Evolutionary conservation across 2,113 vertebrate genomes (phyloP).

Genomic region (Gasterosteus nipponicus): DNA sequence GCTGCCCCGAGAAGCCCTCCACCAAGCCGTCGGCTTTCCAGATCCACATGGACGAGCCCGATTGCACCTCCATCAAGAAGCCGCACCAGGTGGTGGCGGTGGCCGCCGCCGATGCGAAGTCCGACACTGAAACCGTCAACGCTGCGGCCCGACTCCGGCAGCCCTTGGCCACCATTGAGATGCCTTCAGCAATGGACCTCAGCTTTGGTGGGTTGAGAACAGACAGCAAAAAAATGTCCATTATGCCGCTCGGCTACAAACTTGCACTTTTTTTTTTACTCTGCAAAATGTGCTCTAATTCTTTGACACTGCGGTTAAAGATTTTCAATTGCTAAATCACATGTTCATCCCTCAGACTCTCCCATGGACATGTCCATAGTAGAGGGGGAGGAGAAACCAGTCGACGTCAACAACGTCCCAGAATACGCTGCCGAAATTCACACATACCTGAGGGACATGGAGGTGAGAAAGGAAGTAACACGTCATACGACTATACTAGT

Average conservation of each 20-base stretch:
- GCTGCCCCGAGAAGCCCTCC: constrained; percentile 74
- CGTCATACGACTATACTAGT: no score
- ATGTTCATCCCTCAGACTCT: constrained; percentile 81
- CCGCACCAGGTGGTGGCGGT: background rate
- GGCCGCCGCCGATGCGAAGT: constrained; percentile 46
- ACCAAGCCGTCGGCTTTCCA: constrained; percentile 72
- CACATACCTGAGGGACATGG: constrained; percentile 90
- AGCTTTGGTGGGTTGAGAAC: constrained; percentile 84
- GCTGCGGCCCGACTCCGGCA: constrained; percentile 81
- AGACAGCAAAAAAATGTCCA: background rate
- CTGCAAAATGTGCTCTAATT: no score
- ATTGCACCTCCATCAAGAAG: constrained; percentile 74
- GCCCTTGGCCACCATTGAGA: constrained; percentile 85
- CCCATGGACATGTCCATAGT: constrained; percentile 94
- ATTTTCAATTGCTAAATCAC: background rate
- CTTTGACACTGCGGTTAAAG: background rate
- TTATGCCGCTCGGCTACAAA: background rate
- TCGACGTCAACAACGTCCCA: constrained; percentile 83
- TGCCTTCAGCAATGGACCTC: constrained; percentile 83
- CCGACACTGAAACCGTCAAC: constrained; percentile 66
- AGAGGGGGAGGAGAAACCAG: constrained; percentile 83
- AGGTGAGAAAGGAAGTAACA: constrained; percentile 80
- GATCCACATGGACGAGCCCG: constrained; percentile 89
- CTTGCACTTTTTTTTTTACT: background rate
- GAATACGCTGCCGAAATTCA: constrained; percentile 93